Base-by-base conservation (phyloP, 2,113 vertebrate genomes). In the Eubucco bourcierii region DNA sequence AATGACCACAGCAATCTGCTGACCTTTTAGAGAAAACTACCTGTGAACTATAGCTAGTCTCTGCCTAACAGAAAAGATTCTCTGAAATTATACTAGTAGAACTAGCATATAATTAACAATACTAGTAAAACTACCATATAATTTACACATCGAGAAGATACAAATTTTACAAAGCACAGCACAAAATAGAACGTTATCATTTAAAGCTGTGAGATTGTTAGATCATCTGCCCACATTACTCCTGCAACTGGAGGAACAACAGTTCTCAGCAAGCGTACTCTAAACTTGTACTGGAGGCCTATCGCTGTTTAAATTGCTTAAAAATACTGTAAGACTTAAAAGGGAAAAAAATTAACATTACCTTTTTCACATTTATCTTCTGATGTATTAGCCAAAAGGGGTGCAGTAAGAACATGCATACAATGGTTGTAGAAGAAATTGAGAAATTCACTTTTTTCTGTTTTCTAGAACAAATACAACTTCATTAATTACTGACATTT, bases 361-460 rank as follows among this genome's bases (percentile, higher is more conserved):
- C 99, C 99, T 97, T 99, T 99, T 60, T 98, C 98, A 96, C 93
- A 98, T 94, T 98, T 99, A 90, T 99, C 99, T 82, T 99, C 99
- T 71, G 98, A 97, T 15, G 99, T 99, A 87, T 99, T 99, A 75
- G 99, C 99, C 98, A 99, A 96, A 93, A 99, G 98, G 5, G 99
- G 99, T 44, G 99, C 99, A 3, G 99, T 99, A 71, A 99, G 98
- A 53, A 99, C 99, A 17, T 99, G 99, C 99, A 99, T 99, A 97
- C 99, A 99, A 98, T 99, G 99, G 96, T 99, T 99, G 97, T 99
- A 99, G 98, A 99, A 99, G 97, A 99, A 99, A 97, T 99, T 99
- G 87, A 99, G 97, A 94, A 99, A 99, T 87, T 99, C 99, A 2
- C 99, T 99, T 97, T 99, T 99, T 96, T 99, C 99, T 0, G 99